phyloP scores from a whole-genome alignment of 2,113 vertebrate genomes.

The Phaetusa simplex region DNA sequence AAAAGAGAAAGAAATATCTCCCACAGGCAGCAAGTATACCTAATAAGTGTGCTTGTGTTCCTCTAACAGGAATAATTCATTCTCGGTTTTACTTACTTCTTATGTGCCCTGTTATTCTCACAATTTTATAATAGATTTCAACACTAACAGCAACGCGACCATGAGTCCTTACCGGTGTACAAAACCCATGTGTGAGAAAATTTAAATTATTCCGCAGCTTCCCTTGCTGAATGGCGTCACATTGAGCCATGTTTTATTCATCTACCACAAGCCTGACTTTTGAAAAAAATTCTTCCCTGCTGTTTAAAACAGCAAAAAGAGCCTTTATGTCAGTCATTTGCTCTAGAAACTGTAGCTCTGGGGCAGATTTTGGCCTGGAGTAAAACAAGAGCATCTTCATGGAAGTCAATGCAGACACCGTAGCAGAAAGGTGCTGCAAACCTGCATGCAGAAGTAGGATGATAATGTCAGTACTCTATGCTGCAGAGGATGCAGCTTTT shows the following conservation, averaged over 20 bases:
- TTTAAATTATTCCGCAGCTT: conserved; percentile 47
- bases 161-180: neutral
- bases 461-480: neutral
- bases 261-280: conserved; percentile 12
- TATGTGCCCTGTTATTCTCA: neutral
- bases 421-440: neutral
- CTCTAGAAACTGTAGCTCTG: neutral
- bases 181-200: neutral
- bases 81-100: neutral
- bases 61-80: neutral
- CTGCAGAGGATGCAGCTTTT: neutral
- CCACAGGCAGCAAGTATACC: neutral
- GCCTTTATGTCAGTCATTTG: neutral
- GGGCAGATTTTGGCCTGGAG: neutral
- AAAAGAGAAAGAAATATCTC: neutral
- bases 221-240: conserved; percentile 25
- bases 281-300: neutral
- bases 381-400: neutral
- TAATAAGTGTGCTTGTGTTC: neutral
- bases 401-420: neutral
- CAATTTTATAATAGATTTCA: neutral
- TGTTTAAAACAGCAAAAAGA: conserved; percentile 1
- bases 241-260: conserved; percentile 55
- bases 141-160: neutral
- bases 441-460: neutral